Percentiles rank a stretch among this genome's conserved stretches.
phyloP scores from a whole-genome alignment of 2,113 vertebrate species.

The Mola mola region DNA sequence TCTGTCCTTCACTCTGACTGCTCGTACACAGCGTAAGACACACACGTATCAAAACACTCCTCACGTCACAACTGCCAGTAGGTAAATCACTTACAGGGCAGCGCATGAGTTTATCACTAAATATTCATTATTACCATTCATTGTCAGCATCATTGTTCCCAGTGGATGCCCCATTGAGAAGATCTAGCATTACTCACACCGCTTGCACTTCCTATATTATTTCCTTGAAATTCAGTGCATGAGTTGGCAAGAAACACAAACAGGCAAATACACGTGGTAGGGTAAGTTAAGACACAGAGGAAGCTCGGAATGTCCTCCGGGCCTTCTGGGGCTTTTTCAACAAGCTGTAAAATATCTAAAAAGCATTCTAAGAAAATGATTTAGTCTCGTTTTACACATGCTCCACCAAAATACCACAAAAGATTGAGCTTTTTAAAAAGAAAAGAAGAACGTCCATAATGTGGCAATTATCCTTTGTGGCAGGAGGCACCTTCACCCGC shows the following conservation, averaged over 20 bases:
- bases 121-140: constrained; percentile 52
- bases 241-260: constrained; percentile 22
- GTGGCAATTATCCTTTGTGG: no score
- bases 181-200: constrained; percentile 58
- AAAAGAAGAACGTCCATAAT: no score
- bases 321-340: constrained; percentile 32
- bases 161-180: constrained; percentile 65
- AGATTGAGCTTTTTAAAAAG: no score
- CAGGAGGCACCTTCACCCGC: no score
- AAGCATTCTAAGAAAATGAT: no score
- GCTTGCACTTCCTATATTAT: constrained; percentile 67
- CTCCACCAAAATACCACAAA: no score
- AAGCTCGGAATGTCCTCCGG: constrained; percentile 48
- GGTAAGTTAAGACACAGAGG: constrained; percentile 34
- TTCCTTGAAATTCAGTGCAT: constrained; percentile 64
- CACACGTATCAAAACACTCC: constrained; percentile 10
- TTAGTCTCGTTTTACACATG: no score
- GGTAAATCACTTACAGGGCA: constrained; percentile 16
- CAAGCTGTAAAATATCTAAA: constrained; percentile 26
- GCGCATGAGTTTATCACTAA: constrained; percentile 37
- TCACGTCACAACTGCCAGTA: not conserved
- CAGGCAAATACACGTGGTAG: not conserved
- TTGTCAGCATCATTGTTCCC: constrained; percentile 68
- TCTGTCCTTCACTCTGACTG: constrained; percentile 52
- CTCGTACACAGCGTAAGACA: not conserved